Percentiles rank a stretch among this genome's conserved stretches.
phyloP scores from a whole-genome alignment of 2,113 vertebrate species.

The Gymnogyps californianus region DNA sequence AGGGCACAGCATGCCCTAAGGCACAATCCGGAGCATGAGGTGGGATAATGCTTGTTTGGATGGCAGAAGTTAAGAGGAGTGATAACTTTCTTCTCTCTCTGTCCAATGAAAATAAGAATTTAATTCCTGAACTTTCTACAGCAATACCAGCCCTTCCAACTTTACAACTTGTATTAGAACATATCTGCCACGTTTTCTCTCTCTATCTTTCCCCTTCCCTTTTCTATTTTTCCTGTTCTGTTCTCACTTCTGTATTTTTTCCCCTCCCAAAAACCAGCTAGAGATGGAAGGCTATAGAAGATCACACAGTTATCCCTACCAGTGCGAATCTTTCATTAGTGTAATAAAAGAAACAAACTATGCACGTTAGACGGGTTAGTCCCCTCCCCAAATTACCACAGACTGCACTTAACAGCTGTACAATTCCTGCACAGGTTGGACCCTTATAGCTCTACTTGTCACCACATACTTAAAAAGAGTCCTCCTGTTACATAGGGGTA shows the following conservation, averaged over 20 bases:
- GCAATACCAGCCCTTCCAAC: neutral
- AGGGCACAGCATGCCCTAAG: neutral
- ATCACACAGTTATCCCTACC: neutral
- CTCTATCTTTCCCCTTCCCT: neutral
- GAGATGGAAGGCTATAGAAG: neutral
- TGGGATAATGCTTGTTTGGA: neutral
- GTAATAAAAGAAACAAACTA: neutral
- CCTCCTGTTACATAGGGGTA: neutral
- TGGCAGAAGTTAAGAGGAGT: neutral
- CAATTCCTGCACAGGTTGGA: neutral
- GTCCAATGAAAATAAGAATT: neutral
- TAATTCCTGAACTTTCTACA: neutral
- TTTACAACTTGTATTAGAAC: neutral
- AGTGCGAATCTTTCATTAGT: neutral
- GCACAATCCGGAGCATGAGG: neutral
- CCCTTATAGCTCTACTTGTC: neutral
- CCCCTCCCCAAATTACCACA: neutral
- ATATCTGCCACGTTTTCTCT: neutral
- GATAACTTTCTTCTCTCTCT: neutral
- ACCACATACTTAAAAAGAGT: neutral
- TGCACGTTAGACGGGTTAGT: neutral
- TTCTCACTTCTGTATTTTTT: neutral
- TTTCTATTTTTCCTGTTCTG: neutral
- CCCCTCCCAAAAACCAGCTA: neutral
- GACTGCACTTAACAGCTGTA: neutral